Conservation (phyloP, 2,888 invertebrate genomes). For the Cenopis cana region DNA sequence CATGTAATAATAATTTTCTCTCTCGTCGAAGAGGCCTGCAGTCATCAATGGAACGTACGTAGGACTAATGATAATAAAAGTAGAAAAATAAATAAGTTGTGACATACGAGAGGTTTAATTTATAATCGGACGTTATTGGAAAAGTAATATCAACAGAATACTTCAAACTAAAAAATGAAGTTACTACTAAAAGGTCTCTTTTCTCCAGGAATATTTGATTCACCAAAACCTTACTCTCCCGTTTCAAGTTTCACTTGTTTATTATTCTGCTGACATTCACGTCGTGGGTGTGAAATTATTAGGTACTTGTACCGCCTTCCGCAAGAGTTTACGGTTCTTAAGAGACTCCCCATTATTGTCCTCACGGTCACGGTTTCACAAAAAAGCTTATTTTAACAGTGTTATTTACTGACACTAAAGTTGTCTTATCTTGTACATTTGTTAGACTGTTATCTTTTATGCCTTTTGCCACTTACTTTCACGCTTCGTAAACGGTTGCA, state of each 20-base stretch:
- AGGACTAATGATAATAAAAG: no score
- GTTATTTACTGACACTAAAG: slow-evolving; percentile 28
- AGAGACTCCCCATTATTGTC: slow-evolving; percentile 44
- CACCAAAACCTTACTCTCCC: slow-evolving; percentile 23
- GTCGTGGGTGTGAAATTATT: slow-evolving; percentile 45
- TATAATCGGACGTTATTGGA: no score
- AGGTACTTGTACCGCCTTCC: slow-evolving; percentile 41
- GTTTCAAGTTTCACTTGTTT: slow-evolving; percentile 42
- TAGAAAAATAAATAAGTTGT: no score
- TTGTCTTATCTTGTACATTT: slow-evolving; percentile 36
- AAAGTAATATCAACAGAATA: not conserved
- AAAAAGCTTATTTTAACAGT: slow-evolving; percentile 22
- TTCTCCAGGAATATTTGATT: not conserved
- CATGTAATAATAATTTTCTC: not conserved
- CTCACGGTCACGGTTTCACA: slow-evolving; percentile 45
- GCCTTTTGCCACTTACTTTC: slow-evolving; percentile 42
- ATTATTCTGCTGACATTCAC: slow-evolving; percentile 40
- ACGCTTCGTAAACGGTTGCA: slow-evolving; percentile 41
- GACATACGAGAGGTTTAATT: no score
- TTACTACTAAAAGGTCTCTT: not conserved
- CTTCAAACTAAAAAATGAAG: slow-evolving; percentile 7
- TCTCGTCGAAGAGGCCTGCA: no score
- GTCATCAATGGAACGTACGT: no score
- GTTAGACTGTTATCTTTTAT: slow-evolving; percentile 42
- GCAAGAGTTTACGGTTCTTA: slow-evolving; percentile 45